A percentile compares a stretch with the other conserved stretches of the same genome.
phyloP scores from a whole-genome alignment of 1,140 invertebrate species.

The Drosophila pruinosa region DNA sequence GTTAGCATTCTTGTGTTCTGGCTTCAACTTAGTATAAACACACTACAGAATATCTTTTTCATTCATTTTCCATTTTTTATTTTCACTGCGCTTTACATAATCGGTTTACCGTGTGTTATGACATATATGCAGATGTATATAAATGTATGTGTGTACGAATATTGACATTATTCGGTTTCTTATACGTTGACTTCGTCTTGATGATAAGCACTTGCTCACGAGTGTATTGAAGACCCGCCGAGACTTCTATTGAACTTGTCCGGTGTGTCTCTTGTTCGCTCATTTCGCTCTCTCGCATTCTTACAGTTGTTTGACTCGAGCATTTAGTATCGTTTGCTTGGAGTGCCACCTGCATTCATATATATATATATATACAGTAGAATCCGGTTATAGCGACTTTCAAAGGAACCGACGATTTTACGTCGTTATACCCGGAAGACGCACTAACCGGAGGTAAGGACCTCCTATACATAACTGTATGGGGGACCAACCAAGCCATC shows the following conservation, averaged over 20 bases:
- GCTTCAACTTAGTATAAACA: conserved; percentile 12
- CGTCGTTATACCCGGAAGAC: too few relatives aligned
- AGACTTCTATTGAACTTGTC: conserved; percentile 52
- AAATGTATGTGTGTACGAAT: not conserved
- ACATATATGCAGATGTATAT: too few relatives aligned
- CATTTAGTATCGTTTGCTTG: too few relatives aligned
- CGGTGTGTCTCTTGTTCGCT: conserved; percentile 14
- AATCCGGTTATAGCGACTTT: too few relatives aligned
- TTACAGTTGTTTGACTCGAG: conserved; percentile 48
- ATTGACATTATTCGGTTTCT: conserved; percentile 23
- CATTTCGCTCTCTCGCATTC: not conserved
- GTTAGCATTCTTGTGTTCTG: conserved; percentile 61
- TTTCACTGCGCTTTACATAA: conserved; percentile 62
- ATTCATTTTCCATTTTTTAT: conserved; percentile 19
- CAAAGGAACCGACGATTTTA: too few relatives aligned
- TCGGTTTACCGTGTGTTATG: conserved; percentile 69
- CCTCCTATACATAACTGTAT: too few relatives aligned
- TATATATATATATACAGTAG: too few relatives aligned
- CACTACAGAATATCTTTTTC: not conserved
- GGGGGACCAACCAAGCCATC: not conserved
- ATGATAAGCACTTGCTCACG: conserved; percentile 51
- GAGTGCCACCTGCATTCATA: too few relatives aligned
- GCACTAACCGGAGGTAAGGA: too few relatives aligned
- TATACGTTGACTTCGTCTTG: conserved; percentile 5
- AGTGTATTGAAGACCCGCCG: not conserved